Evolutionary conservation across 2,888 invertebrate species (phyloP).

Genomic region (Heliconius cydno): DNA sequence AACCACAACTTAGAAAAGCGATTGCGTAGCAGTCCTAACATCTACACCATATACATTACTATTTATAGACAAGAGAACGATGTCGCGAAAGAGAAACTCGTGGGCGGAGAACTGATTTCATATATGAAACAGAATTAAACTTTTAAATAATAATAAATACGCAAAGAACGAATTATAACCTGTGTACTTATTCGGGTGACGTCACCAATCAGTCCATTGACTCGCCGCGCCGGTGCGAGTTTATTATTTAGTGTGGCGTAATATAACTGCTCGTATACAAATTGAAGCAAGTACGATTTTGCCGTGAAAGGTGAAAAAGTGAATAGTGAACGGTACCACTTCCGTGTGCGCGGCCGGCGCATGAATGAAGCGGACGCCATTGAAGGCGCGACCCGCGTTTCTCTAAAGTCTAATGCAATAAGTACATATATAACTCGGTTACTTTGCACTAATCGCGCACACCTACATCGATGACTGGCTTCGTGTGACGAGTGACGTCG

Average conservation of each 20-base stretch:
- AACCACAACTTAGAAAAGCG: slow-evolving; percentile 10
- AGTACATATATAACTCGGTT: slow-evolving; percentile 58
- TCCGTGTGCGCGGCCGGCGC: slow-evolving; percentile 59
- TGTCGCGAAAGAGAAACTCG: slow-evolving; percentile 65
- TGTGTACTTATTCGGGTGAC: slow-evolving; percentile 30
- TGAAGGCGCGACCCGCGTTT: slow-evolving; percentile 55
- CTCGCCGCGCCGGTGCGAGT: slow-evolving; percentile 33
- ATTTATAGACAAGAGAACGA: slow-evolving; percentile 69
- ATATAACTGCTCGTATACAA: slow-evolving; percentile 38
- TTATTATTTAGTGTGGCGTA: slow-evolving; percentile 30
- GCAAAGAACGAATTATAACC: slow-evolving; percentile 15
- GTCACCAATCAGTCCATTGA: slow-evolving; percentile 44
- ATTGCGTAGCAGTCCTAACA: slow-evolving; percentile 64
- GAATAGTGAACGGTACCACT: slow-evolving; percentile 59
- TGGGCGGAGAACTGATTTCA: slow-evolving; percentile 51
- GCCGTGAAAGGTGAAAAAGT: slow-evolving; percentile 57
- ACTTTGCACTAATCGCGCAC: slow-evolving; percentile 53
- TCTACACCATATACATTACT: slow-evolving; percentile 69
- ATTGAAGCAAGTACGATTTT: slow-evolving; percentile 42
- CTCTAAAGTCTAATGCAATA: slow-evolving; percentile 66
- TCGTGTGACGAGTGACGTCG: slow-evolving; percentile 43
- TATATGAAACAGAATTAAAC: slow-evolving; percentile 36
- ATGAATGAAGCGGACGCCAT: slow-evolving; percentile 74
- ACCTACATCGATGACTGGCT: slow-evolving; percentile 43
- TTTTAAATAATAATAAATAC: slow-evolving; percentile 28